phyloP scores from a whole-genome alignment of 2,888 invertebrate genomes.

The Diplazon laetatorius region DNA sequence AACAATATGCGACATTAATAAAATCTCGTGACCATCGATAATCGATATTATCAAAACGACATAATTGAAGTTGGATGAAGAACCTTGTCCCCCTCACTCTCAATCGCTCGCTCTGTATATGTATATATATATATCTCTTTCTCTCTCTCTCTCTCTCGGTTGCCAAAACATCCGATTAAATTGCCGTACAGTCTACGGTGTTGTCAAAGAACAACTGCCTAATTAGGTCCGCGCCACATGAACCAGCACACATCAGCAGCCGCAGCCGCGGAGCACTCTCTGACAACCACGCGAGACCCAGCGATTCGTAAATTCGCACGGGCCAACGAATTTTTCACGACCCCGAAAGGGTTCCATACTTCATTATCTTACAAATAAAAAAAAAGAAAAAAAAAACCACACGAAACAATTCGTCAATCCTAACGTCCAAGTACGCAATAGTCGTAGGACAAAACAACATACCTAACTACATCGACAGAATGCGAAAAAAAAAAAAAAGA shows the following conservation, averaged over 20 bases:
- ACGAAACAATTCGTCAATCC: constrained; percentile 8
- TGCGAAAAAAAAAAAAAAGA: constrained; percentile 1
- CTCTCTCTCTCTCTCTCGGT: constrained; percentile 11
- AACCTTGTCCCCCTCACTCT: neutral
- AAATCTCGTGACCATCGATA: constrained; percentile 41
- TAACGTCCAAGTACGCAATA: neutral
- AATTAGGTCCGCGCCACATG: constrained; percentile 58
- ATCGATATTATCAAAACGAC: constrained; percentile 42
- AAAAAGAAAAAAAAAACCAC: neutral
- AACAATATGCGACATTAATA: constrained; percentile 27
- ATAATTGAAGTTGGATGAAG: constrained; percentile 19
- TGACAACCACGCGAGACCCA: constrained; percentile 48
- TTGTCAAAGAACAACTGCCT: constrained; percentile 59
- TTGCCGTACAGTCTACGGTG: constrained; percentile 31
- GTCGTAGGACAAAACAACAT: neutral
- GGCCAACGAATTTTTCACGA: constrained; percentile 43
- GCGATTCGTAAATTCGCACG: constrained; percentile 47
- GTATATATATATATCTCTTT: constrained; percentile 12
- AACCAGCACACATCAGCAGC: constrained; percentile 32
- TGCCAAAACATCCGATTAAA: constrained; percentile 1
- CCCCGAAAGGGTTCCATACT: constrained; percentile 37
- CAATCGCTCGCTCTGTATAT: neutral
- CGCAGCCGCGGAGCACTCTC: constrained; percentile 31
- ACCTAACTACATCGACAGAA: neutral
- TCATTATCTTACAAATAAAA: too few species aligned